Evolutionary conservation across 2,888 invertebrate genomes (phyloP).

Genomic region (Leucania comma): DNA sequence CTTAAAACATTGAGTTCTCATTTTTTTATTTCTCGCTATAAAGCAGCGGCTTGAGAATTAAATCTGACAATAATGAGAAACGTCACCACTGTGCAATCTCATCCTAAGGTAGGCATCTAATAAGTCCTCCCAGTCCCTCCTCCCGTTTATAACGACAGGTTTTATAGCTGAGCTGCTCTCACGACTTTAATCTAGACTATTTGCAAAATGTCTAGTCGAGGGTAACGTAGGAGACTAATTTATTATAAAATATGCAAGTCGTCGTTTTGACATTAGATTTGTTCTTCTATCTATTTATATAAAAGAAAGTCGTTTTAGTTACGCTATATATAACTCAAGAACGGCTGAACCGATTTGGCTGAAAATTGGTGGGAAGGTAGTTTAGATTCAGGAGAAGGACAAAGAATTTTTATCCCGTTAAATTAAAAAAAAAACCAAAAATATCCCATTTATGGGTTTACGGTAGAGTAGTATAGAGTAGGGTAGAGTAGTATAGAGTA

Average conservation of each 20-base stretch:
- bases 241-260: conserved; percentile 6
- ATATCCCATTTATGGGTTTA: no score
- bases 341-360: no score
- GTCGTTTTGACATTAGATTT: no score
- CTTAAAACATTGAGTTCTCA: not conserved
- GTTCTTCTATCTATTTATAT: no score
- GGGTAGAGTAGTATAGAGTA: no score
- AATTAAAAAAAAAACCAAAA: no score
- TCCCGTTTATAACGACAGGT: conserved; percentile 12
- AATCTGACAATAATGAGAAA: conserved; percentile 35
- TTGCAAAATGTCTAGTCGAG: conserved; percentile 20
- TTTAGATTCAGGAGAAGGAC: no score
- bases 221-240: conserved; percentile 2
- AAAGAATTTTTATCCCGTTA: no score
- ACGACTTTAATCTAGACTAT: conserved; percentile 27
- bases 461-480: no score
- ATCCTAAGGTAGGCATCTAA: conserved; percentile 27
- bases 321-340: no score
- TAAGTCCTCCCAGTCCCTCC: conserved; percentile 19
- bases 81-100: conserved; percentile 19
- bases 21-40: not conserved
- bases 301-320: no score
- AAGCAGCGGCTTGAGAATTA: conserved; percentile 5
- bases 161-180: conserved; percentile 6
- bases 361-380: no score